Percentiles rank a stretch among this genome's conserved stretches.
These are phyloP conservation scores for Tromatobia lineatoria DNA, from an alignment of 2,888 invertebrate species.

Conservation along the genomic window DNA sequence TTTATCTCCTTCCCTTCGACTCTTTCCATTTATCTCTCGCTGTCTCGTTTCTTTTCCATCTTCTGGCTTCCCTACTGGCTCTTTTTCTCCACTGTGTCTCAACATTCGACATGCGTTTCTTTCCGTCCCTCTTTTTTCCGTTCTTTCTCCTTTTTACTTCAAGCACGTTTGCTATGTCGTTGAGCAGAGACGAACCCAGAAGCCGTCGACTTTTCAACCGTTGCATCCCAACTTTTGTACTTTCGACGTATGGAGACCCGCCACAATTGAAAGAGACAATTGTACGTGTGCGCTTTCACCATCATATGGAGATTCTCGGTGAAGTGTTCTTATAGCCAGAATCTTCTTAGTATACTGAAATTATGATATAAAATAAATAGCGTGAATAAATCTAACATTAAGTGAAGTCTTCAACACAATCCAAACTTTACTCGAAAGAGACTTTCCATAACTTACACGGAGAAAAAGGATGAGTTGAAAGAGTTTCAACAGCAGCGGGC, in stretches of 20 bases:
- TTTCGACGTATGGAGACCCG: not conserved
- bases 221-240: slow-evolving; percentile 35
- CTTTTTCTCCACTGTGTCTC: not conserved
- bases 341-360: not conserved
- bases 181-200: not conserved
- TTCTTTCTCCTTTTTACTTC: not conserved
- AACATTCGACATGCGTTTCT: not conserved
- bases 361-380: not conserved
- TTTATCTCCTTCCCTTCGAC: slow-evolving; percentile 5
- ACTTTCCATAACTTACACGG: too few species aligned
- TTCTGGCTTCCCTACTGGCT: not conserved
- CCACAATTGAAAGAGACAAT: slow-evolving; percentile 13
- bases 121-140: not conserved
- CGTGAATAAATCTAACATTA: too few species aligned
- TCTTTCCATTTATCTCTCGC: slow-evolving; percentile 23
- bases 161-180: slow-evolving; percentile 24
- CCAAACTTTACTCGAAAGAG: too few species aligned
- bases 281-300: not conserved
- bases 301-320: not conserved
- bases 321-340: not conserved
- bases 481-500: too few species aligned
- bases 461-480: too few species aligned
- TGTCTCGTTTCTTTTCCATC: slow-evolving; percentile 30
- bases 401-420: too few species aligned
- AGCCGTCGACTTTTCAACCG: slow-evolving; percentile 7